Conservation (phyloP, 2,113 vertebrate species). For the Heterochromis multidens region DNA sequence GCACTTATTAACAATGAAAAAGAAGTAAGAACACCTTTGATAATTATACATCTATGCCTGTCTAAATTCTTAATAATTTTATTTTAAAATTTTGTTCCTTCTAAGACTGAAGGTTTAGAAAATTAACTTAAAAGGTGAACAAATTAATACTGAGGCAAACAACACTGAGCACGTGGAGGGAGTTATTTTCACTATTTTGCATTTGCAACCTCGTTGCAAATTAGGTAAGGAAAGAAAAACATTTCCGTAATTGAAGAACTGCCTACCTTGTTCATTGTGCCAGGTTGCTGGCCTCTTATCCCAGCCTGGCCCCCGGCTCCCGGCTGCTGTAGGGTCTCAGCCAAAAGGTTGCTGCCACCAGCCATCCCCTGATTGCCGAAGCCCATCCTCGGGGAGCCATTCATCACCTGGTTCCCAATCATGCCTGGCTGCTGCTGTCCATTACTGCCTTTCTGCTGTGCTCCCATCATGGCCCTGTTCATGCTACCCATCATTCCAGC, state of each 20-base stretch:
- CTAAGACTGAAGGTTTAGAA: neutral
- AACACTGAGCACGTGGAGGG: neutral
- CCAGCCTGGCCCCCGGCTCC: constrained; percentile 80
- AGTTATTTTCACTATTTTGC: neutral
- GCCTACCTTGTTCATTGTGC: constrained; percentile 85
- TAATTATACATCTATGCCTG: neutral
- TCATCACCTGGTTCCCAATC: constrained; percentile 88
- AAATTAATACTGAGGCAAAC: neutral
- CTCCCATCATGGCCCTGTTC: constrained; percentile 76
- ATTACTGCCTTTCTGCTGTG: constrained; percentile 77
- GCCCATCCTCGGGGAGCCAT: constrained; percentile 92
- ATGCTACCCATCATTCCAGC: constrained; percentile 73
- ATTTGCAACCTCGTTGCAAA: neutral
- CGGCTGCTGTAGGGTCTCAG: constrained; percentile 90
- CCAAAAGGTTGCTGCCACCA: constrained; percentile 83
- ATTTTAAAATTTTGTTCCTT: neutral
- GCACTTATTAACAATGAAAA: neutral
- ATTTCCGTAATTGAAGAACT: neutral
- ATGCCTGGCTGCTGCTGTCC: constrained; percentile 77
- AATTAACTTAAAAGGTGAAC: neutral
- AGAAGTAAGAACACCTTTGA: neutral
- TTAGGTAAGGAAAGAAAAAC: neutral
- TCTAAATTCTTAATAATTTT: neutral
- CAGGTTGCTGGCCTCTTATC: constrained; percentile 89
- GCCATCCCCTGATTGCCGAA: constrained; percentile 89